Evolutionary conservation across 64 coral and sea anemone species (phyloP).

Genomic region (Dendrophyllia cribrosa): DNA sequence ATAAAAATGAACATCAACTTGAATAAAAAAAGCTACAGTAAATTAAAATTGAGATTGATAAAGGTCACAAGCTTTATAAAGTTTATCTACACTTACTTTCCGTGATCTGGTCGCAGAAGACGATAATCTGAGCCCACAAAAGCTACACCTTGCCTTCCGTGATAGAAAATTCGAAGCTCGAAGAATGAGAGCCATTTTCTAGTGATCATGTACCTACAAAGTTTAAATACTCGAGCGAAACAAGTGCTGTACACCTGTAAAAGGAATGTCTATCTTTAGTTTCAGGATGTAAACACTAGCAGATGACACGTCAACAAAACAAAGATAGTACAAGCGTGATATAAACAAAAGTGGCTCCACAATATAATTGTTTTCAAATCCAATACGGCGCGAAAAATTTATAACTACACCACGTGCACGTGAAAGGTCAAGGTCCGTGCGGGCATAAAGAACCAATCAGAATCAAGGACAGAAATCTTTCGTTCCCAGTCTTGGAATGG

Average conservation of each 20-base stretch:
- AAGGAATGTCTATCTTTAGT: background rate
- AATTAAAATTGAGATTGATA: too few relatives aligned
- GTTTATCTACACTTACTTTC: slow-evolving; percentile 18
- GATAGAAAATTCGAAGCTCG: slow-evolving; percentile 18
- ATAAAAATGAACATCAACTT: too few relatives aligned
- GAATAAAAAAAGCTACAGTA: too few relatives aligned
- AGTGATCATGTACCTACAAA: background rate
- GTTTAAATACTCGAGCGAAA: background rate
- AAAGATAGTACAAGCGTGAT: background rate
- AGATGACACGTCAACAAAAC: slow-evolving; percentile 23
- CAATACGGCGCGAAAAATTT: slow-evolving; percentile 15
- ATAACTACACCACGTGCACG: background rate
- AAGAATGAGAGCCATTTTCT: slow-evolving; percentile 22
- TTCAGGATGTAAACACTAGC: background rate
- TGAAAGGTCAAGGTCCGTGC: background rate
- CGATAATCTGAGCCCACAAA: background rate
- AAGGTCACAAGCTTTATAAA: too few relatives aligned
- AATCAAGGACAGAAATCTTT: background rate
- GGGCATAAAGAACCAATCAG: slow-evolving; percentile 18
- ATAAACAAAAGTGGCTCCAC: background rate
- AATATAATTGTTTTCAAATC: background rate
- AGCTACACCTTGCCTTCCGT: background rate
- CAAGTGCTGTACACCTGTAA: too few relatives aligned
- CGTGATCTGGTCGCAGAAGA: slow-evolving; percentile 24
- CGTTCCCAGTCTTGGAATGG: too few relatives aligned